A percentile compares a stretch with the other conserved stretches of the same genome.
Conservation (phyloP, 2,113 vertebrate species). For the Cichladusa arquata region DNA sequence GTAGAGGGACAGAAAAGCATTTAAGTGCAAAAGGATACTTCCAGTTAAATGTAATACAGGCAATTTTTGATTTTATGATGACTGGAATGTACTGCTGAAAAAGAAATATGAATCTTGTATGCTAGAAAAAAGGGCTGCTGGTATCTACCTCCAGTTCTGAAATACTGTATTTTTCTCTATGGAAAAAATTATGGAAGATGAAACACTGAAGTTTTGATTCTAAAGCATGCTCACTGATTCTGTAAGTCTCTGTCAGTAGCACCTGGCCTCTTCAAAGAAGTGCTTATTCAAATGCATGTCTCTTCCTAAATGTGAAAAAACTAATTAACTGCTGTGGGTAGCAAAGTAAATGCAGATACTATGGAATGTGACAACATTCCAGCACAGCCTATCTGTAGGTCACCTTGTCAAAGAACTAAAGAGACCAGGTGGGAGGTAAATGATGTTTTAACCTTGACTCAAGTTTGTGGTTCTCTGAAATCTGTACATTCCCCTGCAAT, state of each 20-base stretch:
- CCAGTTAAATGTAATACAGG: background rate
- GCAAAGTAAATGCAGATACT: background rate
- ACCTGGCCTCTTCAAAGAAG: conserved; percentile 30
- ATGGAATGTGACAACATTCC: background rate
- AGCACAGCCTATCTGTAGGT: background rate
- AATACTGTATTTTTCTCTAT: background rate
- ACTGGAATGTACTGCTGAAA: background rate
- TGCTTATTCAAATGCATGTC: background rate
- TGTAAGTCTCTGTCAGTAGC: background rate
- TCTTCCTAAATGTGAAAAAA: background rate
- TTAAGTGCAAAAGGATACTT: background rate
- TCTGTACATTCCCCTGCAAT: background rate
- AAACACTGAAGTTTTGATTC: background rate
- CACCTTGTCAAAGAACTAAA: background rate
- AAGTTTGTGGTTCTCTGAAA: background rate
- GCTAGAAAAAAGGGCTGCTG: background rate
- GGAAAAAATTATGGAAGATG: background rate
- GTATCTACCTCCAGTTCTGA: background rate
- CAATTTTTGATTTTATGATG: background rate
- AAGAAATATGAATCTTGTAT: background rate
- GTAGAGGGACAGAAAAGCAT: background rate
- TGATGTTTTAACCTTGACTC: background rate
- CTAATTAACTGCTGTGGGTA: background rate
- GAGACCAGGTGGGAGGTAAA: background rate
- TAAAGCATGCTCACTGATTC: background rate